A percentile compares a stretch with the other conserved stretches of the same genome.
Evolutionary conservation across 2,888 invertebrate species (phyloP).

Genomic region (Drosophila diplacantha): DNA sequence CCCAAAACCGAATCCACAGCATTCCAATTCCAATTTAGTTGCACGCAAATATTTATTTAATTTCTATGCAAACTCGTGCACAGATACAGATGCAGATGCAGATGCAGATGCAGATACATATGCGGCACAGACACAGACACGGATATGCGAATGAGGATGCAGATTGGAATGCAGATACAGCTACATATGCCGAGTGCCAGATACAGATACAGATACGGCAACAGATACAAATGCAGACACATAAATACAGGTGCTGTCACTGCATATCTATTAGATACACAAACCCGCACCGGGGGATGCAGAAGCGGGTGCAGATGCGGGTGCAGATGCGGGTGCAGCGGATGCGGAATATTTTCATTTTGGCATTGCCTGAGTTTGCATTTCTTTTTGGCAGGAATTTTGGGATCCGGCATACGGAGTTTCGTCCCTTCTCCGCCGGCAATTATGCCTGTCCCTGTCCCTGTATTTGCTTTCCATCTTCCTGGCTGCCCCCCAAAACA

Average conservation of each 20-base stretch:
- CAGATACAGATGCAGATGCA: conserved; percentile 35
- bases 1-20: conserved; percentile 27
- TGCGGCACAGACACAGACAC: conserved; percentile 8
- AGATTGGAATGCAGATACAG: conserved; percentile 32
- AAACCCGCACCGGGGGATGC: conserved; percentile 1
- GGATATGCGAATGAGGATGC: conserved; percentile 14
- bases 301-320: neutral
- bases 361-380: conserved; percentile 24
- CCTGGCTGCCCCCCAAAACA: neutral
- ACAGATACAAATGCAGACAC: conserved; percentile 32
- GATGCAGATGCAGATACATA: conserved; percentile 16
- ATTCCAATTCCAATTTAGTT: conserved; percentile 70
- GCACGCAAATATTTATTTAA: conserved; percentile 65
- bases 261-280: conserved; percentile 43
- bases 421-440: conserved; percentile 9
- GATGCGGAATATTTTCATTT: conserved; percentile 40
- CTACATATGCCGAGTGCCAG: conserved; percentile 30
- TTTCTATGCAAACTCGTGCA: conserved; percentile 52
- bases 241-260: conserved; percentile 53
- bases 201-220: conserved; percentile 10
- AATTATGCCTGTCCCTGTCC: conserved; percentile 8
- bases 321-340: neutral
- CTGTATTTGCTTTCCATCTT: conserved; percentile 39
- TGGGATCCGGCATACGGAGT: conserved; percentile 1
- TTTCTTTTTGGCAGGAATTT: conserved; percentile 12